Percentiles rank a stretch among this genome's conserved stretches.
These are phyloP conservation scores for Drosophila nigrodunni DNA, from an alignment of 1,140 invertebrate species.

Conservation along the genomic window DNA sequence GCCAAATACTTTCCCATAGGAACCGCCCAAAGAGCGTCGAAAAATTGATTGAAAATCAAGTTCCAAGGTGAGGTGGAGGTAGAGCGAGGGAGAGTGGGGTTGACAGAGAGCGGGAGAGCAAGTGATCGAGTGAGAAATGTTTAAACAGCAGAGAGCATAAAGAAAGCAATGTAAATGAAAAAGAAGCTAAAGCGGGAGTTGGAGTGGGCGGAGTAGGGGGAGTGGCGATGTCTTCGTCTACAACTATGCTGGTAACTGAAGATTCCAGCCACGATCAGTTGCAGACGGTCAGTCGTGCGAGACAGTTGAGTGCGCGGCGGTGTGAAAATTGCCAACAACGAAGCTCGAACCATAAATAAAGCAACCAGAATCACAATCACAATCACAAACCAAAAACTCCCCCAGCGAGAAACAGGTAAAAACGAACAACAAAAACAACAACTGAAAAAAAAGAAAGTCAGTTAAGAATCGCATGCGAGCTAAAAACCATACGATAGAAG, in stretches of 20 bases:
- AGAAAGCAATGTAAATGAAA: constrained; percentile 66
- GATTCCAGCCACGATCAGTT: constrained; percentile 78
- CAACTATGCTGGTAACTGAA: constrained; percentile 81
- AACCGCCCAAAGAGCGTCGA: constrained; percentile 50
- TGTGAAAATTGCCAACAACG: constrained; percentile 64
- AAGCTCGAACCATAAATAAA: constrained; percentile 56
- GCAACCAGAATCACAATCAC: constrained; percentile 48
- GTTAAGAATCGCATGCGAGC: constrained; percentile 59
- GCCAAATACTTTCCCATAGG: constrained; percentile 79
- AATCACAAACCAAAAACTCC: constrained; percentile 13
- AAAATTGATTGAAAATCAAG: constrained; percentile 76
- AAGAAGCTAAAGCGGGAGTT: constrained; percentile 11
- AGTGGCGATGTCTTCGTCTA: constrained; percentile 26
- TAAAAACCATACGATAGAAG: constrained; percentile 80
- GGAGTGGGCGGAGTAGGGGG: not conserved
- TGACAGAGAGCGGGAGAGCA: constrained; percentile 9
- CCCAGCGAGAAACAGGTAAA: constrained; percentile 46
- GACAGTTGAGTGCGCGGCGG: constrained; percentile 84
- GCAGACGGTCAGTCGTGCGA: constrained; percentile 83
- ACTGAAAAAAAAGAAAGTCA: constrained; percentile 57
- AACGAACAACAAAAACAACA: constrained; percentile 20
- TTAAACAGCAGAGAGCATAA: constrained; percentile 27
- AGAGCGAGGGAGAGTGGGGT: not conserved
- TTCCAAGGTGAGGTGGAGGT: constrained; percentile 12
- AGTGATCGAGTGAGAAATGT: not conserved